Evolutionary conservation across 2,888 invertebrate species (phyloP).

Genomic region (Oxyscelio sp.): DNA sequence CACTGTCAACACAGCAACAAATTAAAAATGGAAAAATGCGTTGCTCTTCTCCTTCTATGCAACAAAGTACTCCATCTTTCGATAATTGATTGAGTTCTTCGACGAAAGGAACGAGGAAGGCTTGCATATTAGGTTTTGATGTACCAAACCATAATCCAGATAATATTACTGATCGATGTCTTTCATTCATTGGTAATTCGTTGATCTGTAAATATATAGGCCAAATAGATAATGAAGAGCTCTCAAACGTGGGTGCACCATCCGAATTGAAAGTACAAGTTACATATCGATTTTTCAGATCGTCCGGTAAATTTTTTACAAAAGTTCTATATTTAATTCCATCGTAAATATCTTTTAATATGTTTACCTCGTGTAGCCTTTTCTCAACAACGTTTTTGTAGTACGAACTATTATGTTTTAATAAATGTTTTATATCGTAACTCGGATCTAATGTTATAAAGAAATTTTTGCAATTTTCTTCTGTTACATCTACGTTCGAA

Average conservation of each 20-base stretch:
- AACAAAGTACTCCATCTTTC: conserved; percentile 21
- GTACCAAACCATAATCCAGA: not conserved
- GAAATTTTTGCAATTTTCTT: conserved; percentile 7
- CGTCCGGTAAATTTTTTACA: not conserved
- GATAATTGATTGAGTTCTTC: conserved; percentile 35
- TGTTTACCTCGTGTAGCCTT: not conserved
- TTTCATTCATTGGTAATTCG: not conserved
- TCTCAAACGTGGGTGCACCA: not conserved
- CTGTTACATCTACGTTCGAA: not conserved
- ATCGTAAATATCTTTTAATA: not conserved
- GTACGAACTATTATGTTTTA: not conserved
- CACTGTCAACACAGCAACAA: no score
- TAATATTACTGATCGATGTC: not conserved
- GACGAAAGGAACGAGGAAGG: conserved; percentile 40
- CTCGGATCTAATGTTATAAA: conserved; percentile 9
- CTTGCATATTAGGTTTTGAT: conserved; percentile 19
- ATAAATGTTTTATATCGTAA: not conserved
- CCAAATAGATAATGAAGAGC: not conserved
- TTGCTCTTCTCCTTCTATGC: conserved; percentile 19
- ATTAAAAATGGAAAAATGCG: conserved; percentile 32
- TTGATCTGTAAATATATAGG: not conserved
- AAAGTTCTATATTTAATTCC: not conserved
- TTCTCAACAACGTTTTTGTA: not conserved
- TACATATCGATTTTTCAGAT: not conserved
- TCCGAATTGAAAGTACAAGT: conserved; percentile 17